Evolutionary conservation across 2,888 invertebrate genomes (phyloP), one percentile per base, ranked within the genome.

Genomic region (Schrankia costaestrigalis): DNA sequence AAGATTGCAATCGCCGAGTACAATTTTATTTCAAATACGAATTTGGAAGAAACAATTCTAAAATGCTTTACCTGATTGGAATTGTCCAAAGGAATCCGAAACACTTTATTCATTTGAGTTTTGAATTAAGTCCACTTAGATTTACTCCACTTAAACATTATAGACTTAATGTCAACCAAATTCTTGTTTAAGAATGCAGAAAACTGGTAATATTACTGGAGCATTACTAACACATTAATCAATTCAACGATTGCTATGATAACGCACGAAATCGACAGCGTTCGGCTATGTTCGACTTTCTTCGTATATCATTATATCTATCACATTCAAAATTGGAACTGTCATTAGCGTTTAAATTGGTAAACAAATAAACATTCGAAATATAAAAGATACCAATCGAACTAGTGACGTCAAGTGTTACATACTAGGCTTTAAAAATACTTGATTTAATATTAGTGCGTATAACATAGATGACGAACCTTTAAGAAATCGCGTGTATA

Each of bases 271-370:
- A 46, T 22, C 21, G 39, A 22, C 32, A 35, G 27, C 26, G 29
- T 29, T 51, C 53, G 56, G 12, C 18, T 10, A 26, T 27, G 36
- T 24, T 48, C 53, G 56, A 10, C 10, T 11, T 13, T 8, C 26
- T 36, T 51, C 56, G 56, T 33, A 11, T 12, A 21, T 40, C 42
- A 36, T 41, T 34, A 38, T 47, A 48, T 48, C 42, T 44, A 41
- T 38, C 34, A 37, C 34, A 40, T 65, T 64, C 46, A 51, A 60
- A 65, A 63, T 64, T 58, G 54, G 70, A 65, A 61, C 60, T 47
- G 49, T 37, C 31, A 17, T 7, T n/a, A 18, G 25, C 13, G 26
- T 23, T 26, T 35, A 24, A n/a, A n/a, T n/a, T n/a, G n/a, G n/a
- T n/a, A n/a, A n/a, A n/a, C n/a, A n/a, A n/a, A n/a, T n/a, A n/a